Conservation (phyloP, 1,140 invertebrate genomes). For the Drosophila sproati region DNA sequence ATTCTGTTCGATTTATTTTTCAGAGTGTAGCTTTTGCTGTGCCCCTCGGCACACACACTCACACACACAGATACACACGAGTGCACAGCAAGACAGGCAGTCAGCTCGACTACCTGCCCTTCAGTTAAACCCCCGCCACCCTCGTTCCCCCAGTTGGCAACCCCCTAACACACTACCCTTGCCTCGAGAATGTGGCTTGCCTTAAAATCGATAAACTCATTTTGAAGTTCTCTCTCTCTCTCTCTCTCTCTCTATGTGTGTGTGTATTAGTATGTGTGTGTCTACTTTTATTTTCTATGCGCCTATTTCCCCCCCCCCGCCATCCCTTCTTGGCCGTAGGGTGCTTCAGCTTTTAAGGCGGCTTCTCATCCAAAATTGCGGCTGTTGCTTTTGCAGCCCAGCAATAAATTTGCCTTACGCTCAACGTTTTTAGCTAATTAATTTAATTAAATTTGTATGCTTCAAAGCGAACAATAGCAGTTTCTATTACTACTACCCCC, state of each 20-base stretch:
- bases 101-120: slow-evolving; percentile 1
- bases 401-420: slow-evolving; percentile 54
- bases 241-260: slow-evolving; percentile 2
- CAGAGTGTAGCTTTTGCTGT: neutral
- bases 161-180: slow-evolving; percentile 45
- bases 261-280: slow-evolving; percentile 30
- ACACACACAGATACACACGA: slow-evolving; percentile 22
- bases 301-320: slow-evolving; percentile 41
- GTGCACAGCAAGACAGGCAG: slow-evolving; percentile 26
- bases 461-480: slow-evolving; percentile 20
- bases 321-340: neutral
- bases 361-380: slow-evolving; percentile 42
- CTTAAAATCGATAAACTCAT: slow-evolving; percentile 84
- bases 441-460: slow-evolving; percentile 68
- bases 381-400: slow-evolving; percentile 50
- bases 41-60: slow-evolving; percentile 18
- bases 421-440: slow-evolving; percentile 65
- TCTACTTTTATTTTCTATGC: slow-evolving; percentile 76
- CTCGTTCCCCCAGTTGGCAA: neutral
- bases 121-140: neutral
- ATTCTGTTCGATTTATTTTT: too few species aligned
- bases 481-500: slow-evolving; percentile 2
- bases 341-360: slow-evolving; percentile 50
- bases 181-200: slow-evolving; percentile 48
- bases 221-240: slow-evolving; percentile 63